Percentiles rank a stretch among this genome's conserved stretches.
Evolutionary conservation across 2,113 vertebrate species (phyloP).

Genomic region (Phyllostomus discolor): DNA sequence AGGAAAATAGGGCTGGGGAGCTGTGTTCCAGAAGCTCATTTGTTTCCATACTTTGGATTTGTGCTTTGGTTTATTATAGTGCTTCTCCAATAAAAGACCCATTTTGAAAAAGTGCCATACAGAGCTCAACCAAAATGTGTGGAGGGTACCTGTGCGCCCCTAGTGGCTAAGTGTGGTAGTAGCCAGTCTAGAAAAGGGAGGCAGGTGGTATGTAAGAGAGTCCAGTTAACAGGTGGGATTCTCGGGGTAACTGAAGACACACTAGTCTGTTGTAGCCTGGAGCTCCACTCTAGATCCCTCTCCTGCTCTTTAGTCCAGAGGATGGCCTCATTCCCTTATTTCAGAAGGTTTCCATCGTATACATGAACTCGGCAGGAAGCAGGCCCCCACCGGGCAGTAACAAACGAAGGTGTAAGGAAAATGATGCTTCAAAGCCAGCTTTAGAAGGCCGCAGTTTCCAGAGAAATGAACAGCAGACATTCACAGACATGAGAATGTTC

Average conservation of each 20-base stretch:
- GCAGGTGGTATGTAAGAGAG: too few species aligned
- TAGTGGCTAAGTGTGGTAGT: background rate
- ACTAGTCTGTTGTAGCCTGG: background rate
- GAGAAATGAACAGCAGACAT: conserved; percentile 57
- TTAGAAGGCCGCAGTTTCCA: conserved; percentile 43
- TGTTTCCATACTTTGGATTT: background rate
- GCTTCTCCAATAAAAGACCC: background rate
- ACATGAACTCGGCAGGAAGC: background rate
- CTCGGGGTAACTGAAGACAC: background rate
- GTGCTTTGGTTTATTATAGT: background rate
- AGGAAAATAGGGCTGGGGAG: background rate
- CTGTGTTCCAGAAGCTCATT: background rate
- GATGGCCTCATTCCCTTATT: background rate
- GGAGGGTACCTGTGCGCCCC: background rate
- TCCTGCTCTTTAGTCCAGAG: background rate
- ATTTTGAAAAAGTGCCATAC: background rate
- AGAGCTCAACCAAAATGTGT: background rate
- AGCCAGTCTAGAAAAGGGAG: background rate
- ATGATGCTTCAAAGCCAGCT: background rate
- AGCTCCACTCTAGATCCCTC: background rate
- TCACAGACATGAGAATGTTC: conserved; percentile 30
- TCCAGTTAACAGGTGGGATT: accelerated
- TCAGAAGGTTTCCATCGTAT: background rate
- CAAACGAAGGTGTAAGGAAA: background rate
- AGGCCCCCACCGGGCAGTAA: background rate